phyloP scores from a whole-genome alignment of 2,888 invertebrate genomes.

The Trachelus iudaicus region DNA sequence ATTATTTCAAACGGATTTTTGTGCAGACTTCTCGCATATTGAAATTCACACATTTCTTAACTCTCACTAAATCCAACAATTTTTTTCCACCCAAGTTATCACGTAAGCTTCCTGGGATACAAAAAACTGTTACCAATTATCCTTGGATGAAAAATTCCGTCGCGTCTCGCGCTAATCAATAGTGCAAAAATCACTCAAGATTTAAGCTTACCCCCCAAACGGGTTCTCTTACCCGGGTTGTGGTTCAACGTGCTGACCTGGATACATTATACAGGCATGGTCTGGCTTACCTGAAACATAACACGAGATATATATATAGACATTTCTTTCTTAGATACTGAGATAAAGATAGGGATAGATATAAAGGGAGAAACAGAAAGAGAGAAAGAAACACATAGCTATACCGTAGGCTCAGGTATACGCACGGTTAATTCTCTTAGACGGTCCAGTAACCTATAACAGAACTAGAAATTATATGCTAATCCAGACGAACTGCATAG shows the following conservation, averaged over 20 bases:
- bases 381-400: not conserved
- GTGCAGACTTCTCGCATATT: too few species aligned
- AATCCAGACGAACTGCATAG: conserved; percentile 9
- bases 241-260: conserved; percentile 19
- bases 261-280: conserved; percentile 22
- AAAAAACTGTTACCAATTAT: not conserved
- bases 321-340: not conserved
- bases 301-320: conserved; percentile 6
- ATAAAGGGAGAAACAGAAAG: not conserved
- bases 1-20: not conserved
- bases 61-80: not conserved
- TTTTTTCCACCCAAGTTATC: not conserved
- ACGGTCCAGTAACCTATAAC: conserved; percentile 14
- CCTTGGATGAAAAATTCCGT: not conserved
- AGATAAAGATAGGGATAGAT: not conserved
- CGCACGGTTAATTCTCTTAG: not conserved
- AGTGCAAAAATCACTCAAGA: not conserved
- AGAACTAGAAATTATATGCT: conserved; percentile 20
- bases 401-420: not conserved
- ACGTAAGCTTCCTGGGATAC: not conserved
- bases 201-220: not conserved
- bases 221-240: not conserved
- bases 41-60: too few species aligned
- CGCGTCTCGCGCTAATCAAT: not conserved
- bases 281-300: conserved; percentile 22